Conservation (phyloP, 2,113 vertebrate genomes). For the Protomyctophum bolini region DNA sequence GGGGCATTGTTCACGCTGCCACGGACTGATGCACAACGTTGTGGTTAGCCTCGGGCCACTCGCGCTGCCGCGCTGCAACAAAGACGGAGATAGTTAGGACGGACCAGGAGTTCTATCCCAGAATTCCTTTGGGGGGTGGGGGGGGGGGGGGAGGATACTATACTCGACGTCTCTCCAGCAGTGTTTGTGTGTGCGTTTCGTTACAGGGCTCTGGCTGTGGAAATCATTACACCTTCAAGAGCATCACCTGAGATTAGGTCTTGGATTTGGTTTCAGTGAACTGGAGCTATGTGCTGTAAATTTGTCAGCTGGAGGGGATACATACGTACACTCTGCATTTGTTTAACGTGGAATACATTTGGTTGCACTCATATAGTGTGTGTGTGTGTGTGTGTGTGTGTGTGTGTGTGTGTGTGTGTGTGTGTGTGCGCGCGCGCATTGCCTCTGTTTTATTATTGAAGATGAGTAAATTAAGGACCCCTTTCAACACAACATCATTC, state of each 20-base stretch:
- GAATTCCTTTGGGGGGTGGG: slow-evolving; percentile 2
- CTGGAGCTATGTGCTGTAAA: neutral
- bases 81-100: slow-evolving; percentile 11
- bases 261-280: neutral
- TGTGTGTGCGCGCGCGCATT: neutral
- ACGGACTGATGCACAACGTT: slow-evolving; percentile 11
- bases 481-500: neutral
- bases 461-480: slow-evolving; percentile 13
- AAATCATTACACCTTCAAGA: slow-evolving; percentile 21
- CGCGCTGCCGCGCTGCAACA: neutral
- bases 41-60: slow-evolving; percentile 29
- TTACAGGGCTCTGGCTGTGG: slow-evolving; percentile 4
- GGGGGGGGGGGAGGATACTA: neutral
- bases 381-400: too few species aligned
- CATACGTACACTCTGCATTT: slow-evolving; percentile 11
- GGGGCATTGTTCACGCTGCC: neutral
- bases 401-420: too few species aligned
- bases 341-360: slow-evolving; percentile 8
- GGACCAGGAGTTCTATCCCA: neutral
- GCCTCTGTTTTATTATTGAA: slow-evolving; percentile 44
- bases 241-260: neutral
- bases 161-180: neutral
- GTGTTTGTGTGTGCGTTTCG: neutral
- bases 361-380: slow-evolving; percentile 19
- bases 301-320: neutral